Evolutionary conservation across 2,113 vertebrate genomes (phyloP), one percentile per base, ranked within the genome.

Genomic region (Ornithorhynchus anatinus): DNA sequence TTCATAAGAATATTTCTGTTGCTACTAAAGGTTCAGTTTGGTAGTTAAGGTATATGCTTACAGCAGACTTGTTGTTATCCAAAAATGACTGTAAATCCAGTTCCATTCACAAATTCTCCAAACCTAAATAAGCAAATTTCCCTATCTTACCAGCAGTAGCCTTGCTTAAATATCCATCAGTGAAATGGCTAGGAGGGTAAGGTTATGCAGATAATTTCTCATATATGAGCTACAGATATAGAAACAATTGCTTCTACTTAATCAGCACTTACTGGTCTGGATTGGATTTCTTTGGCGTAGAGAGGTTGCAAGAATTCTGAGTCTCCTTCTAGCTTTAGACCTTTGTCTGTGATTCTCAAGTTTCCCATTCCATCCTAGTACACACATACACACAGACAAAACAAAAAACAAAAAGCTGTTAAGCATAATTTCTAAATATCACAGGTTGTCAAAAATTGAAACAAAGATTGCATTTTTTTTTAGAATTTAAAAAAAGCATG

Each of bases 231-330:
- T 63, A 40, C 7, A 69, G 35, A 79, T 59, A 51, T 1, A 2
- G 4, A n/a, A 10, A 2, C 47, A 3, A 47, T 40, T 57, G 22
- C 33, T 54, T 68, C 19, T 32, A 11, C 4, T 58, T 52, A 25
- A 39, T 32, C 5, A 27, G 36, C 43, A 96, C 97, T 98, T 94
- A 98, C 97, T 85, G 95, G 95, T 92, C 95, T 95, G 89, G 98
- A 99, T 69, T 95, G 95, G 90, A 99, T 99, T 96, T 99, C 97
- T 98, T 99, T 99, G 96, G 98, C 98, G 85, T 99, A 99, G 83
- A 99, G 96, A 79, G 98, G 97, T 91, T 98, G 93, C 82, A 99
- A 95, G 90, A 99, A 99, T 92, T 99, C 98, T 1, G 98, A 99
- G 88, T 96, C 95, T 78, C 98, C 98, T 90, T 99, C 98, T 59